A percentile compares a stretch with the other conserved stretches of the same genome.
Conservation (phyloP, 37 sponge, comb jelly and placozoan species). For the Halisarca cf. caerulea region DNA sequence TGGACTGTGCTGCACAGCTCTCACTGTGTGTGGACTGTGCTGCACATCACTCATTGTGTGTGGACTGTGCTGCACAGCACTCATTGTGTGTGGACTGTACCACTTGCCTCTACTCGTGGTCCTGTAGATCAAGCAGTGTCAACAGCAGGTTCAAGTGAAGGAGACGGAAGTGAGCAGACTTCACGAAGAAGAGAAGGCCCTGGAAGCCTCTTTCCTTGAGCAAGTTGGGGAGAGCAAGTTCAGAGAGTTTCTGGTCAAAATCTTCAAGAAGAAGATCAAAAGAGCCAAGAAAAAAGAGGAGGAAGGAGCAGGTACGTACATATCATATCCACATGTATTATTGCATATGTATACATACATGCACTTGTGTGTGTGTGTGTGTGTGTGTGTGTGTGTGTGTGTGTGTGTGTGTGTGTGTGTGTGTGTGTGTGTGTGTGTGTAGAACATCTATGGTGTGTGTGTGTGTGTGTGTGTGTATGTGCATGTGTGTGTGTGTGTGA, state of each 20-base stretch:
- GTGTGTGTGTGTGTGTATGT: no score
- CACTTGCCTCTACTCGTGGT: no score
- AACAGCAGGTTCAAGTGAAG: slow-evolving; percentile 51
- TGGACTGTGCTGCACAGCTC: no score
- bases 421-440: not conserved
- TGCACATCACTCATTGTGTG: no score
- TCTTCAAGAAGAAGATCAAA: slow-evolving; percentile 98
- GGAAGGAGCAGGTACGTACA: slow-evolving; percentile 32
- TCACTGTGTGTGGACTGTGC: no score
- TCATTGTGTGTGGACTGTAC: no score
- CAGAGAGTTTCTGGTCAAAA: slow-evolving; percentile 89
- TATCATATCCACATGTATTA: no score
- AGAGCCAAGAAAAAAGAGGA: slow-evolving; percentile 62
- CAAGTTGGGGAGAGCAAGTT: slow-evolving; percentile 90
- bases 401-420: not conserved
- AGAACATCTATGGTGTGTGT: not conserved
- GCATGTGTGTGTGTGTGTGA: no score
- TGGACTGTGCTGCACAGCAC: no score
- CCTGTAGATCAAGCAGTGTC: slow-evolving; percentile 69
- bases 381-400: no score
- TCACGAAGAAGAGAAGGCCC: slow-evolving; percentile 77
- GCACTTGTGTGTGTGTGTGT: not conserved
- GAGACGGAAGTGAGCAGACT: slow-evolving; percentile 57
- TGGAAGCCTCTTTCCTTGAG: slow-evolving; percentile 66
- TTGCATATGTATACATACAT: no score